Evolutionary conservation across 2,888 invertebrate genomes (phyloP).

Genomic region (Scrobipalpa costella): DNA sequence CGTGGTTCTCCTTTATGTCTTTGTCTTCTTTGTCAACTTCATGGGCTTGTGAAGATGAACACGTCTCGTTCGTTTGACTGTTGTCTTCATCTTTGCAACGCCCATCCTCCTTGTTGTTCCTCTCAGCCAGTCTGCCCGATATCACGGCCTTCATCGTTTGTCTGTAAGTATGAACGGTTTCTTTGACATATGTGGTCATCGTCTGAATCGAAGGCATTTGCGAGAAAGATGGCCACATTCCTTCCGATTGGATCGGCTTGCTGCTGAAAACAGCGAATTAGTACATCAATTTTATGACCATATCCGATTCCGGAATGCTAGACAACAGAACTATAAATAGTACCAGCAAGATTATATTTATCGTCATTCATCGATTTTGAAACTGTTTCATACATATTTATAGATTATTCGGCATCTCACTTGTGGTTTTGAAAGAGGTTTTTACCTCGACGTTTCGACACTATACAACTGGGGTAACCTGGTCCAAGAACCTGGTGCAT

Average conservation of each 20-base stretch:
- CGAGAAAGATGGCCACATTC: constrained; percentile 9
- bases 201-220: constrained; percentile 7
- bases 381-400: no score
- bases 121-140: no score
- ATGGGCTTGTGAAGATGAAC: not conserved
- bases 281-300: not conserved
- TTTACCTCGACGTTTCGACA: no score
- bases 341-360: constrained; percentile 2
- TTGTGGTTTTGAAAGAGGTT: no score
- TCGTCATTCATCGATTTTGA: not conserved
- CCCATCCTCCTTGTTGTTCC: not conserved
- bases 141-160: constrained; percentile 52
- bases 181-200: constrained; percentile 8
- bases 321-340: not conserved
- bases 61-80: not conserved
- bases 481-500: no score
- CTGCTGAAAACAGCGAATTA: constrained; percentile 6
- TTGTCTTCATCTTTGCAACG: constrained; percentile 6
- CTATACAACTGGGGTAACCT: no score
- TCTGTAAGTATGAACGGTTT: constrained; percentile 42
- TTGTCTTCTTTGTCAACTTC: not conserved
- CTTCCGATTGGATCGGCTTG: not conserved
- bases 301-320: not conserved
- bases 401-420: no score
- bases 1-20: not conserved